A percentile compares a stretch with the other conserved stretches of the same genome.
These are phyloP conservation scores for Cephonodes hylas DNA, from an alignment of 2,888 invertebrate genomes.

Conservation along the genomic window DNA sequence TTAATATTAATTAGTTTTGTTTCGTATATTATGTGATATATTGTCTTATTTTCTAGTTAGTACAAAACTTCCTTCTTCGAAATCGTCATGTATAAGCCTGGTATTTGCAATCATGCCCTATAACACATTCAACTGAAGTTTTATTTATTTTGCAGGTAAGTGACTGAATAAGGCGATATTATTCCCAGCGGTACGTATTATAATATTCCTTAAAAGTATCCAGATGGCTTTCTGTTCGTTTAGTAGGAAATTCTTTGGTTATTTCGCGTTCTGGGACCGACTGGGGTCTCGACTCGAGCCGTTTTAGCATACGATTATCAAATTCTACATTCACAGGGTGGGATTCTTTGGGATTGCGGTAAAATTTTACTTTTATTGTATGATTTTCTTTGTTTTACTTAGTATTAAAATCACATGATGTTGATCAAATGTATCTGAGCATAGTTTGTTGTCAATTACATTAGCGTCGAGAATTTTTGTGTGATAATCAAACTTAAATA, in stretches of 20 bases:
- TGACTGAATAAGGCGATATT: not conserved
- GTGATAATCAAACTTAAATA: no score
- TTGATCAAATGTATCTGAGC: no score
- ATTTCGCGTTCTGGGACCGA: not conserved
- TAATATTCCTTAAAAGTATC: not conserved
- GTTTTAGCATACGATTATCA: not conserved
- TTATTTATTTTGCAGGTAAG: constrained; percentile 11
- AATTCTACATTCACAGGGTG: not conserved
- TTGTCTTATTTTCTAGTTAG: no score
- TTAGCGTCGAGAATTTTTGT: no score
- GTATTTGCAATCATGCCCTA: not conserved
- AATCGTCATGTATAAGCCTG: no score
- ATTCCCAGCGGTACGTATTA: constrained; percentile 4
- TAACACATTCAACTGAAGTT: not conserved
- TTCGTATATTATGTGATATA: no score
- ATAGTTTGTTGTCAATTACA: no score
- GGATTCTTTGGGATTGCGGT: not conserved
- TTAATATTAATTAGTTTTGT: no score
- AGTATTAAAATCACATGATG: no score
- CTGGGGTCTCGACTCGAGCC: not conserved
- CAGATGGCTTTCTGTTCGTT: not conserved
- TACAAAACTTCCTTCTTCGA: not conserved
- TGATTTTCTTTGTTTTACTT: not conserved
- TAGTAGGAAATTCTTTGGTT: not conserved
- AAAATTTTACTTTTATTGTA: not conserved